Evolutionary conservation across 2,888 invertebrate species (phyloP), one percentile per base, ranked within the genome.

Genomic region (Azorinus chamasolen): DNA sequence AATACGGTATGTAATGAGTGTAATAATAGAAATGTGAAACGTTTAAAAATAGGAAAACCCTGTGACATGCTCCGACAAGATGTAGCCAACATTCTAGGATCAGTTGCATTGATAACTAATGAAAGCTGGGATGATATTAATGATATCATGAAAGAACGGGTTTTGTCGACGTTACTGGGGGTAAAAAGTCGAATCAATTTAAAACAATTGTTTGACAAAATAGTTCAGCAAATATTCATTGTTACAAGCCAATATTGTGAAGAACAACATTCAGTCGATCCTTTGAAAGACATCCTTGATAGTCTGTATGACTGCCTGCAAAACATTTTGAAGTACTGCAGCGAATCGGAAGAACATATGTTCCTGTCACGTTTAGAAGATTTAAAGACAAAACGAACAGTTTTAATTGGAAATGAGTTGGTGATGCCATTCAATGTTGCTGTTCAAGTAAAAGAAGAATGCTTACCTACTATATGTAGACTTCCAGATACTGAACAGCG

Each of bases 381-480:
- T 32, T 32, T 32, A 32, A 32, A 32, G 10, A 32, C 32, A 32
- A 32, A 32, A 22, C 50, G 50, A 12, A 22, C 76, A 6, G 25
- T 85, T 25, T 22, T 65, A 10, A 46, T 80, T 22, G 76, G 54
- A 6, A 45, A 62, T 0, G 27, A 57, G 12, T 37, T 80, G 37
- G 32, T 70, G 14, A 1, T 22, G 5, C 53, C 66, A 14, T 2
- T 18, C 25, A 73, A 51, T 4, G 76, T 80, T 18, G 76, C 59
- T 24, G 61, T 65, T 16, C 46, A 41, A 12, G 14, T 76, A 2
- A 43, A 57, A 10, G 14, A 59, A 22, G 48, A 73, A 18, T 73
- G 72, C 45, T 20, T 18, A 14, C 80, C 80, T 16, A 24, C 54
- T n/a, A 41, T 80, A 14, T 65, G 65, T 25, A 45, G 37, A 41